Percentiles rank a stretch among this genome's conserved stretches.
phyloP scores from a whole-genome alignment of 2,113 vertebrate species.

The Zonotrichia leucophrys region DNA sequence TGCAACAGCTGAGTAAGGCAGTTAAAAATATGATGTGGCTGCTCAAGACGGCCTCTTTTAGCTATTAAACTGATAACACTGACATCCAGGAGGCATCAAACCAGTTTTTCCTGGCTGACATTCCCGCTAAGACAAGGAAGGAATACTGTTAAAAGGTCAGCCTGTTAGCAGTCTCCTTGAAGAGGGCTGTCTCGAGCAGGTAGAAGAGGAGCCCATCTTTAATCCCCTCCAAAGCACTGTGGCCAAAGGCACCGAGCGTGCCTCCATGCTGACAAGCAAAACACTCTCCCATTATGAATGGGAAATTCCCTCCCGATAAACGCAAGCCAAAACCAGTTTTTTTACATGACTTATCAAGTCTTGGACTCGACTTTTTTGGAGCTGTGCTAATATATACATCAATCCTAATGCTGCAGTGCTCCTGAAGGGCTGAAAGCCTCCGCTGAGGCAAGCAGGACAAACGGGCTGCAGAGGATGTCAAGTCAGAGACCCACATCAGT shows the following conservation, averaged over 20 bases:
- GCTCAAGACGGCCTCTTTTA: conserved; percentile 18
- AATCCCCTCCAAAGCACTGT: background rate
- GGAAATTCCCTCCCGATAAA: conserved; percentile 39
- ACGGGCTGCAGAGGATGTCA: background rate
- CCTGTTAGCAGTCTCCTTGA: background rate
- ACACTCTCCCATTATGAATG: background rate
- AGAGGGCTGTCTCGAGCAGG: background rate
- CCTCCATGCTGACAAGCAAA: conserved; percentile 7
- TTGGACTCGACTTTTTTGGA: background rate
- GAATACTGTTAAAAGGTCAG: conserved; percentile 20
- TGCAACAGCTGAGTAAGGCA: conserved; percentile 17
- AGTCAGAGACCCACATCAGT: background rate
- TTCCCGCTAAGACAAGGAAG: conserved; percentile 16
- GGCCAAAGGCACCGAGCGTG: background rate
- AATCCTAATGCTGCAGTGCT: background rate
- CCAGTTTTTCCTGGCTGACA: conserved; percentile 49
- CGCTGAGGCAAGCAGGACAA: background rate
- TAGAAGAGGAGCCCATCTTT: background rate
- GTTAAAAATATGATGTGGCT: conserved; percentile 36
- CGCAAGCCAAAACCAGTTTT: background rate
- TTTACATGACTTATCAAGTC: background rate
- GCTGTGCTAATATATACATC: background rate
- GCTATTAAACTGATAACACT: conserved; percentile 35
- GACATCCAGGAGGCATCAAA: conserved; percentile 43
- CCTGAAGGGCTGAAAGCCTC: background rate